A percentile compares a stretch with the other conserved stretches of the same genome.
Evolutionary conservation across 2,797 vertebrate genomes (phyloP).

Genomic region (Gobionotothen gibberifrons): DNA sequence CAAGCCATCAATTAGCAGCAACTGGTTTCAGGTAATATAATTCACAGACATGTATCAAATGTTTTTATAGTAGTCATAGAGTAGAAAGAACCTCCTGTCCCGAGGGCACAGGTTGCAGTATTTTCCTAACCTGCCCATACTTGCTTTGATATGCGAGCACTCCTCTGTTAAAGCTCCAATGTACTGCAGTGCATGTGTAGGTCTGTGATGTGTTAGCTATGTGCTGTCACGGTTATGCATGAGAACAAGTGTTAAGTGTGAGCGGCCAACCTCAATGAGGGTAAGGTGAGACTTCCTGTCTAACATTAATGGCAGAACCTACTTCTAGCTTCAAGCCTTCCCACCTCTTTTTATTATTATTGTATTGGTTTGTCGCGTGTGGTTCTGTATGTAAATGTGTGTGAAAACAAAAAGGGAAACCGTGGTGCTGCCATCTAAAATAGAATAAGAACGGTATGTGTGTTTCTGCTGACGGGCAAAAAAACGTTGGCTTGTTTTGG

Average conservation of each 20-base stretch:
- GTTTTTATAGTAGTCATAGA: constrained; percentile 5
- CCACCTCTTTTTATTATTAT: not conserved
- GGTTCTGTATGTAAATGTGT: constrained; percentile 13
- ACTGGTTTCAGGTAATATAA: not conserved
- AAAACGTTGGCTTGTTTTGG: constrained; percentile 53
- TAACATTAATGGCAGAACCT: not conserved
- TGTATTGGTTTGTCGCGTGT: not conserved
- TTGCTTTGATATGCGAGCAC: constrained; percentile 38
- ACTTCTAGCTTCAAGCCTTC: not conserved
- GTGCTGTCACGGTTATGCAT: constrained; percentile 24
- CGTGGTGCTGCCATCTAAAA: constrained; percentile 18
- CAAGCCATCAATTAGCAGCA: not conserved
- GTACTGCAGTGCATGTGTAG: constrained; percentile 19
- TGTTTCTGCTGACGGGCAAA: constrained; percentile 70
- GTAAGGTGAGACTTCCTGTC: constrained; percentile 44
- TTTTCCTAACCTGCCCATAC: constrained; percentile 43
- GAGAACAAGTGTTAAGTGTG: constrained; percentile 31
- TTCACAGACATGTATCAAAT: not conserved
- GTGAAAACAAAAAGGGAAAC: not conserved
- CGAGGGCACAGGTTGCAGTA: constrained; percentile 10
- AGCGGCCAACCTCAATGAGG: constrained; percentile 13
- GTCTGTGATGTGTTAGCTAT: constrained; percentile 20
- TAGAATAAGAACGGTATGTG: constrained; percentile 60
- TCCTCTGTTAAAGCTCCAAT: constrained; percentile 9
- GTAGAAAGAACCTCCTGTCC: constrained; percentile 26